Evolutionary conservation across 2,888 invertebrate genomes (phyloP).

Genomic region (Nebria brevicollis): DNA sequence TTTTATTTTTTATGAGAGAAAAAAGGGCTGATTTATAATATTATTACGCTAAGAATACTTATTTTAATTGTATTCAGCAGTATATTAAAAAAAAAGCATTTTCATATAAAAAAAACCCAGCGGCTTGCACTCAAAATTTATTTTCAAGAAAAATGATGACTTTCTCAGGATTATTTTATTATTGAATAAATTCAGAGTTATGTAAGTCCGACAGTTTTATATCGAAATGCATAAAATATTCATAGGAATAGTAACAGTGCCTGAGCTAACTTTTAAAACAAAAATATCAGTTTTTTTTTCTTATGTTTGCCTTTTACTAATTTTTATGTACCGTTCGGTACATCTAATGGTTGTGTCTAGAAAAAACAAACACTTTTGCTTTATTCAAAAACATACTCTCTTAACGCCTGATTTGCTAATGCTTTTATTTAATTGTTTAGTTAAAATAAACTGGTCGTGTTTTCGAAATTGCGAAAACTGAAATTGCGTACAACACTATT

Average conservation of each 20-base stretch:
- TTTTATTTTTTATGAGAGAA: conserved; percentile 61
- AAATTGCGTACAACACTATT: no score
- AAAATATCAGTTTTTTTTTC: background rate
- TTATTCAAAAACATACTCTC: background rate
- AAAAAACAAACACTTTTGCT: background rate
- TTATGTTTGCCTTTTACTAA: conserved; percentile 15
- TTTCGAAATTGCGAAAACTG: no score
- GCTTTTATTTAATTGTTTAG: background rate
- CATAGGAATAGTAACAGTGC: conserved; percentile 46
- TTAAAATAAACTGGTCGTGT: background rate
- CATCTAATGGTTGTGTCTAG: conserved; percentile 42
- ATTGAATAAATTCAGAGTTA: conserved; percentile 11
- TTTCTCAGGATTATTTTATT: background rate
- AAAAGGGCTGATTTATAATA: conserved; percentile 62
- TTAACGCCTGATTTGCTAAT: background rate
- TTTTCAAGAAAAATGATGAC: conserved; percentile 16
- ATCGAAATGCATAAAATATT: conserved; percentile 44
- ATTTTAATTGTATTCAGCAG: conserved; percentile 40
- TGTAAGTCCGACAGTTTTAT: conserved; percentile 39
- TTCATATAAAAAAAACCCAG: conserved; percentile 30
- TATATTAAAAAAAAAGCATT: conserved; percentile 33
- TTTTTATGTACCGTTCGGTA: conserved; percentile 25
- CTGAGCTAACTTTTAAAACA: conserved; percentile 40
- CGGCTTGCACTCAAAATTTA: conserved; percentile 35
- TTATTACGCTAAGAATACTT: conserved; percentile 48